Percentiles rank a stretch among this genome's conserved stretches.
phyloP scores from a whole-genome alignment of 2,888 invertebrate species.

The Drosophila birchii region DNA sequence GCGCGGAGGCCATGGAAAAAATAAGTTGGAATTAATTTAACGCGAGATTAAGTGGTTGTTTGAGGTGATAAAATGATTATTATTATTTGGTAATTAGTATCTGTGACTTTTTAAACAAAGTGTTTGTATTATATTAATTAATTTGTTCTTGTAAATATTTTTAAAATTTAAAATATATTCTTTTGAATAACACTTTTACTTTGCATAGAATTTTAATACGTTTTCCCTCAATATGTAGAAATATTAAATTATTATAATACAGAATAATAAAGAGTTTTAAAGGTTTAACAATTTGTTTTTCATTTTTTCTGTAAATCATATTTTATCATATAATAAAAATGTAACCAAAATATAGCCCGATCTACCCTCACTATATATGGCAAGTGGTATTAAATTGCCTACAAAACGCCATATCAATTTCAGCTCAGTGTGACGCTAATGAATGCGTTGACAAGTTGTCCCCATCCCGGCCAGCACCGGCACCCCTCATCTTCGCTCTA shows the following conservation, averaged over 20 bases:
- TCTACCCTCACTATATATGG: background rate
- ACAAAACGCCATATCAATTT: conserved; percentile 21
- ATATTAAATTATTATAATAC: too few relatives aligned
- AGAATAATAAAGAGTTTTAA: too few relatives aligned
- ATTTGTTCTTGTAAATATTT: background rate
- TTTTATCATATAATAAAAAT: too few relatives aligned
- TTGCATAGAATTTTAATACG: background rate
- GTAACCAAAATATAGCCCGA: background rate
- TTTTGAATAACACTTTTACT: background rate
- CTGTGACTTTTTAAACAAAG: too few relatives aligned
- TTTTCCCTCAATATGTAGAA: too few relatives aligned
- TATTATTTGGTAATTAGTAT: background rate
- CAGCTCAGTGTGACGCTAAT: conserved; percentile 55
- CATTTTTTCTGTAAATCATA: too few relatives aligned
- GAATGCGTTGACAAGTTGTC: conserved; percentile 47
- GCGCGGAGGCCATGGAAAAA: conserved; percentile 28
- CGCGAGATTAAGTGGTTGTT: background rate
- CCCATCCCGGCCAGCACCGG: conserved; percentile 1
- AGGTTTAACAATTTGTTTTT: too few relatives aligned
- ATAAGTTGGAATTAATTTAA: conserved; percentile 11
- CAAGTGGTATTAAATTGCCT: conserved; percentile 5
- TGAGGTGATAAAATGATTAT: background rate
- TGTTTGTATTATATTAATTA: background rate
- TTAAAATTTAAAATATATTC: background rate
- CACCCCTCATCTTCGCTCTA: conserved; percentile 5